Percentiles rank a stretch among this genome's conserved stretches.
These are phyloP conservation scores for Galagoides demidoff DNA, from an alignment of 2,797 vertebrate genomes.

Conservation along the genomic window DNA sequence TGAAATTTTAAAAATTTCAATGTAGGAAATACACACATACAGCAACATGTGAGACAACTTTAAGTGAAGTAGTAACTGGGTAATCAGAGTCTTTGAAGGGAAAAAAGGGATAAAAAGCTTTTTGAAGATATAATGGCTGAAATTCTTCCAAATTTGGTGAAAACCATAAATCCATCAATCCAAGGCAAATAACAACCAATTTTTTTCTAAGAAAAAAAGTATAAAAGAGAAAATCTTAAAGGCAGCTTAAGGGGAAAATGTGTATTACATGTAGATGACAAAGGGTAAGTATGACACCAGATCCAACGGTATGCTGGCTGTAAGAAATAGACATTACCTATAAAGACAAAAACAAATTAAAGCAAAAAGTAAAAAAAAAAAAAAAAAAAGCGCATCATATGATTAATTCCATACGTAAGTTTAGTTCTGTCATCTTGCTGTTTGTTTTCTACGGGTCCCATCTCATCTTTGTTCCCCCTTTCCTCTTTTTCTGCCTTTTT, in stretches of 20 bases:
- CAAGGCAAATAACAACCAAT: background rate
- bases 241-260: background rate
- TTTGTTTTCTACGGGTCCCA: background rate
- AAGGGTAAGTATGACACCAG: background rate
- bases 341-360: background rate
- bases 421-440: background rate
- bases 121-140: background rate
- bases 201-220: background rate
- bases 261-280: background rate
- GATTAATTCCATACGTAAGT: background rate
- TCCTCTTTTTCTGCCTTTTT: background rate
- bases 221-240: background rate
- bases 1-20: background rate
- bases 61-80: too few relatives aligned
- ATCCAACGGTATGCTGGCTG: background rate
- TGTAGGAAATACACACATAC: background rate
- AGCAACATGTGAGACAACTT: background rate
- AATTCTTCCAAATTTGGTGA: background rate
- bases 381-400: background rate
- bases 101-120: background rate
- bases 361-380: background rate
- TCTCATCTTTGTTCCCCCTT: background rate
- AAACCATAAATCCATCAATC: background rate
- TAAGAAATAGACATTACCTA: background rate
- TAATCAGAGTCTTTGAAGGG: background rate